Conservation (phyloP, 2,113 vertebrate species). For the Galbula dea region DNA sequence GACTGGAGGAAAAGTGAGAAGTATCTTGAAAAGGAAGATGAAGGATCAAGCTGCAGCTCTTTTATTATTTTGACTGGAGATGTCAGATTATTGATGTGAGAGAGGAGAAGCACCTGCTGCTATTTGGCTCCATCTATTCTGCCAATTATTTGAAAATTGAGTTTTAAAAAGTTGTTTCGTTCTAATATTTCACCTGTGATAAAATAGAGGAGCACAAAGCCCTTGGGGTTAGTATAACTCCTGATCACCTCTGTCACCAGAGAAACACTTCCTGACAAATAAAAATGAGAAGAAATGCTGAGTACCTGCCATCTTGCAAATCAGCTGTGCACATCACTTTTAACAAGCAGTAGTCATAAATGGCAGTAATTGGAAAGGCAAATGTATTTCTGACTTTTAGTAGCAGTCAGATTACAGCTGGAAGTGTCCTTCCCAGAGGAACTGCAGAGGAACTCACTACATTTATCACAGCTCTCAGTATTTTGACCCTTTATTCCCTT, state of each 20-base stretch:
- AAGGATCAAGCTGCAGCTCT: not conserved
- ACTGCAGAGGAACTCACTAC: not conserved
- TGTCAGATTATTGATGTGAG: conserved; percentile 24
- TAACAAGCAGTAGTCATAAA: conserved; percentile 2
- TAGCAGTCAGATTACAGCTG: not conserved
- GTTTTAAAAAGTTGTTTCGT: not conserved
- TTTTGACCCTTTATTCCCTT: not conserved
- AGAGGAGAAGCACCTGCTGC: not conserved
- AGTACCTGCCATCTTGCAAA: not conserved
- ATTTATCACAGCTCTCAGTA: not conserved
- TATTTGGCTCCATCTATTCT: conserved; percentile 1
- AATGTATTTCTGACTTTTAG: conserved; percentile 9
- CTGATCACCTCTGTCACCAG: not conserved
- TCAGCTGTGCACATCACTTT: not conserved
- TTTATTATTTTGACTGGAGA: conserved; percentile 57
- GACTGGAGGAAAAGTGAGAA: not conserved
- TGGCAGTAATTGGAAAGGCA: not conserved
- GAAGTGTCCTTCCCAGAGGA: not conserved
- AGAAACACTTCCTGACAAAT: not conserved
- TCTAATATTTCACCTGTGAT: not conserved
- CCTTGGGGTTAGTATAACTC: not conserved
- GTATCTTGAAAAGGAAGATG: conserved; percentile 13
- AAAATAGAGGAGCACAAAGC: not conserved
- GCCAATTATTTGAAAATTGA: conserved; percentile 8
- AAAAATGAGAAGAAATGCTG: not conserved